These are phyloP conservation scores for Coracias cyanogaster DNA, from an alignment of 2,797 vertebrate species.

Conservation along the genomic window DNA sequence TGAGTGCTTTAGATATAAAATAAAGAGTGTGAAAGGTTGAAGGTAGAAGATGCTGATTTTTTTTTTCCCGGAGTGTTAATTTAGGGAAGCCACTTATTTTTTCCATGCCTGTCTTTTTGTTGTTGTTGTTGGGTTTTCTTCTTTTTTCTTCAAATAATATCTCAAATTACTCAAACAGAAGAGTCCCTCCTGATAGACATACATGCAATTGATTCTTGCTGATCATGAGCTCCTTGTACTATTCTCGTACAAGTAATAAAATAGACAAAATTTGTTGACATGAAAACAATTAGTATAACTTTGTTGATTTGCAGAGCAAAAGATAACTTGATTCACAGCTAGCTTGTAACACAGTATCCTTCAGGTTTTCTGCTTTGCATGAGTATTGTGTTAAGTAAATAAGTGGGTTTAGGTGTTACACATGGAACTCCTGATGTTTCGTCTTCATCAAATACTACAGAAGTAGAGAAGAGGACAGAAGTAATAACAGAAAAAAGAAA, in stretches of 20 bases:
- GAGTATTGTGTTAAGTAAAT: not conserved
- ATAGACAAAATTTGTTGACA: not conserved
- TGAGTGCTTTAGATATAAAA: not conserved
- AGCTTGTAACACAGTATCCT: not conserved
- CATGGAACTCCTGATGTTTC: not conserved
- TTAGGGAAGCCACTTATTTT: not conserved
- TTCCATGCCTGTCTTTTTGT: not conserved
- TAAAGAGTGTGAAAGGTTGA: not conserved
- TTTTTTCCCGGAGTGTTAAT: not conserved
- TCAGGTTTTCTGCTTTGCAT: not conserved
- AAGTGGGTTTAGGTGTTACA: not conserved
- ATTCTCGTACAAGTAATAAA: not conserved
- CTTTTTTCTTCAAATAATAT: no score
- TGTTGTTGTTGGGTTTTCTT: no score
- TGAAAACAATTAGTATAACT: not conserved
- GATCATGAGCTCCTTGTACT: not conserved
- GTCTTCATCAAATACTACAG: not conserved
- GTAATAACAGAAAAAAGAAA: not conserved
- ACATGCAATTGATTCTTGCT: not conserved
- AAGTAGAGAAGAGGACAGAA: not conserved
- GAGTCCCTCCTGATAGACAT: not conserved
- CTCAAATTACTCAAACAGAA: not conserved
- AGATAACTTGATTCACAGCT: not conserved
- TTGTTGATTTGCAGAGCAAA: not conserved
- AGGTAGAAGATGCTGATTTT: not conserved